Evolutionary conservation across 2,888 invertebrate genomes (phyloP).

Genomic region (Stictocephala bisonia): DNA sequence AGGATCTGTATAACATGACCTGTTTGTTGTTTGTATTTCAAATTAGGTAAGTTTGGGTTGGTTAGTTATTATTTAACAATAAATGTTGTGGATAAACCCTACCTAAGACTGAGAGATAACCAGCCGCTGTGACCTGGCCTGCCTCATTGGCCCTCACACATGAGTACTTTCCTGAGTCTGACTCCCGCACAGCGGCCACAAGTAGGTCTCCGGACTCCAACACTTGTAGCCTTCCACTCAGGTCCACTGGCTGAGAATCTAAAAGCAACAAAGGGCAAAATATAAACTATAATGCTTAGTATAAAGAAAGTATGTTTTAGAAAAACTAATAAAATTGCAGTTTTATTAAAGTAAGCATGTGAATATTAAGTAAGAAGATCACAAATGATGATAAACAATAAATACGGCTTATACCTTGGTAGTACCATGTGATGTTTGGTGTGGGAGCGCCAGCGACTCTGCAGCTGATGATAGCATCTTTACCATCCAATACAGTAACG

Average conservation of each 20-base stretch:
- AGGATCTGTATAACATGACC: background rate
- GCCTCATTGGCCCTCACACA: slow-evolving; percentile 92
- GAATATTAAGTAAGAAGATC: background rate
- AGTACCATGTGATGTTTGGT: slow-evolving; percentile 92
- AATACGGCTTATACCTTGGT: slow-evolving; percentile 78
- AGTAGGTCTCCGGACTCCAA: slow-evolving; percentile 89
- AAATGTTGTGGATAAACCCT: too few species aligned
- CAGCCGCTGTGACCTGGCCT: slow-evolving; percentile 85
- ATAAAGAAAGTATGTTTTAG: slow-evolving; percentile 39
- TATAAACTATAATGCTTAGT: too few species aligned
- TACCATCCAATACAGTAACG: slow-evolving; percentile 90
- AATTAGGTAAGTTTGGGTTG: too few species aligned
- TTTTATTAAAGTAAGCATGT: background rate
- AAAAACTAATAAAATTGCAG: slow-evolving; percentile 24
- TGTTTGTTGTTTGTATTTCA: background rate
- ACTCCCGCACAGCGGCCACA: slow-evolving; percentile 84
- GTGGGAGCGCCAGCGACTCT: slow-evolving; percentile 90
- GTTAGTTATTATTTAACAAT: too few species aligned
- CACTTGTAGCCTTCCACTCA: slow-evolving; percentile 83
- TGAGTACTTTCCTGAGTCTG: slow-evolving; percentile 90
- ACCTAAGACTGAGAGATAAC: slow-evolving; percentile 86
- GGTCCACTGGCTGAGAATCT: slow-evolving; percentile 73
- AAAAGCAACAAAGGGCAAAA: slow-evolving; percentile 57
- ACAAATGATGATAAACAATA: too few species aligned
- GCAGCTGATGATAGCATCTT: slow-evolving; percentile 90